A percentile compares a stretch with the other conserved stretches of the same genome.
phyloP scores from a whole-genome alignment of 1,140 invertebrate species.

The Rhyzopertha dominica region DNA sequence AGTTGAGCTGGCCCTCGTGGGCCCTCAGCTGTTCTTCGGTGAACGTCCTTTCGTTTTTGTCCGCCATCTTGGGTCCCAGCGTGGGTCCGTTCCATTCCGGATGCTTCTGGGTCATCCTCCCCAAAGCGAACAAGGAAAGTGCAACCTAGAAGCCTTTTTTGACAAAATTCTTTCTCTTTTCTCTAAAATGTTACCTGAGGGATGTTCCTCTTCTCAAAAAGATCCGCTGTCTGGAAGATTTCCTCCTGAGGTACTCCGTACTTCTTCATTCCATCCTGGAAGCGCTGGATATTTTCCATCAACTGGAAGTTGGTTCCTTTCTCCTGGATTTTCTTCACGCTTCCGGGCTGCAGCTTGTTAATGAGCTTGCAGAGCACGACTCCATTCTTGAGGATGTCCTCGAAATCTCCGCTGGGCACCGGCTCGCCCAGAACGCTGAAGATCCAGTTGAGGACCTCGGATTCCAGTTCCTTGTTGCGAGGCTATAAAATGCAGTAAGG shows the following conservation, averaged over 20 bases:
- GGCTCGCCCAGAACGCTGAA: conserved; percentile 81
- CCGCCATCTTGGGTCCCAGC: conserved; percentile 91
- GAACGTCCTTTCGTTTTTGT: conserved; percentile 89
- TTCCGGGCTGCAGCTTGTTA: conserved; percentile 92
- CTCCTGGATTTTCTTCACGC: conserved; percentile 92
- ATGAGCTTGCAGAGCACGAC: conserved; percentile 89
- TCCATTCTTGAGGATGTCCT: conserved; percentile 90
- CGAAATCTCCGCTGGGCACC: conserved; percentile 75
- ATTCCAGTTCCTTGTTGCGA: conserved; percentile 87
- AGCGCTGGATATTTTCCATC: conserved; percentile 98
- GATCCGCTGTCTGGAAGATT: conserved; percentile 97
- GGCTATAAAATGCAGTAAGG: conserved; percentile 52
- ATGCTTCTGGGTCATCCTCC: conserved; percentile 82
- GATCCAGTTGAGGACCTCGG: conserved; percentile 89
- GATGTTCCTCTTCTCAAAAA: conserved; percentile 95
- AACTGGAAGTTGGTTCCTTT: conserved; percentile 96
- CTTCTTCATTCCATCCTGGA: conserved; percentile 87
- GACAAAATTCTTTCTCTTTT: neutral
- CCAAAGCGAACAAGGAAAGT: conserved; percentile 36
- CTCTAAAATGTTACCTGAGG: conserved; percentile 95
- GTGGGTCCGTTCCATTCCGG: conserved; percentile 86
- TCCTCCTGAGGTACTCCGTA: conserved; percentile 95
- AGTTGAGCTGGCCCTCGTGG: conserved; percentile 81
- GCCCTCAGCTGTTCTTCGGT: conserved; percentile 91
- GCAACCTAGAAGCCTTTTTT: conserved; percentile 32